Percentiles rank a stretch among this genome's conserved stretches.
These are phyloP conservation scores for Heliconius aoede DNA, from an alignment of 2,888 invertebrate species.

Conservation along the genomic window DNA sequence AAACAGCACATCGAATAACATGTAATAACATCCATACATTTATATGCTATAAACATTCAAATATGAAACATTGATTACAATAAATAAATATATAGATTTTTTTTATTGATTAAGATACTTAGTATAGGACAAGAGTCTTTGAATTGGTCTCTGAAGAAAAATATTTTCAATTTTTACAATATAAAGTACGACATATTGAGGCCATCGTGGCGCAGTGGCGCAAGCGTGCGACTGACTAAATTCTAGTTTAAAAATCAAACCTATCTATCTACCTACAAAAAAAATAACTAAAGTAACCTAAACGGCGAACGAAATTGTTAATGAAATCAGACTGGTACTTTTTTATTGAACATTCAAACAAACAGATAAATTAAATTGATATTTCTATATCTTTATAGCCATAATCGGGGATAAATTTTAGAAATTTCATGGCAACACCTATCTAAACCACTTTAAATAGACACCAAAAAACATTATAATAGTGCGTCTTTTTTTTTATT, in stretches of 20 bases:
- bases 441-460: neutral
- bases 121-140: neutral
- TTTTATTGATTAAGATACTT: constrained; percentile 10
- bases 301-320: too few relatives aligned
- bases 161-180: neutral
- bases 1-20: constrained; percentile 35
- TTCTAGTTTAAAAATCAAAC: too few relatives aligned
- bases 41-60: constrained; percentile 27
- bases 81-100: constrained; percentile 28
- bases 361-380: too few relatives aligned
- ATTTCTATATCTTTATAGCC: too few relatives aligned
- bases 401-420: too few relatives aligned
- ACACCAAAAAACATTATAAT: constrained; percentile 3
- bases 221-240: too few relatives aligned
- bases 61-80: constrained; percentile 31
- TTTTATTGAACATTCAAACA: too few relatives aligned
- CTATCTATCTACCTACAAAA: too few relatives aligned
- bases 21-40: constrained; percentile 35
- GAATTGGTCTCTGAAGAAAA: neutral
- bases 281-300: too few relatives aligned
- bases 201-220: too few relatives aligned
- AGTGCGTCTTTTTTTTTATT: neutral
- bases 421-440: too few relatives aligned
- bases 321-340: too few relatives aligned
- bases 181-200: neutral